Evolutionary conservation across 2,888 invertebrate genomes (phyloP), one percentile per base, ranked within the genome.

Genomic region (Watsonalla cultraria): DNA sequence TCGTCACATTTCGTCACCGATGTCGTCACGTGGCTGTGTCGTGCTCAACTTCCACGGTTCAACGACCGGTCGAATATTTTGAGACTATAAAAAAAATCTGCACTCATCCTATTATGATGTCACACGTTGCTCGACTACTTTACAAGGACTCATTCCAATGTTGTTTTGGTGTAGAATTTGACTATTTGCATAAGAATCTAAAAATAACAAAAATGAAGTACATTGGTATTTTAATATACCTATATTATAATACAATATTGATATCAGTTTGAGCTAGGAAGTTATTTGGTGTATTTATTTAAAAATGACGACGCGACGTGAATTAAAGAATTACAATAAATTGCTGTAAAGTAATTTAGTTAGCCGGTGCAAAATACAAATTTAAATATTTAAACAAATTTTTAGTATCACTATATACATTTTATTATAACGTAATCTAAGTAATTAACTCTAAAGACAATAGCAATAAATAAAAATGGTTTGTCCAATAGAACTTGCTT

Each of bases 1-100:
- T 76, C 74, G 76, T 77, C 73, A 78, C 70, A 74, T 80, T 76
- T 80, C 80, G 82, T 82, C 81, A 81, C 67, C 59, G 54, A 54
- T 60, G 66, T 72, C 65, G 66, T 70, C 74, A 72, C 74, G 71
- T 71, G 69, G 50, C 60, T 62, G 55, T 53, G 49, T 55, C 54
- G 61, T 70, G 81, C 82, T 82, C 82, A 82, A 80, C 82, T 84
- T 74, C 84, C 74, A 70, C 75, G 74, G 86, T 78, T 84, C 87
- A 67, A 76, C 71, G 86, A 68, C 87, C 87, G 86, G 80, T 82
- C 81, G 84, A 79, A 84, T 78, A 86, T 88, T 87, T 81, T 76
- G 76, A 68, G 71, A 72, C 71, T 74, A 79, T 72, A 76, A 80
- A 83, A 72, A 76, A 84, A 82, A 82, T 79, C 73, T 79, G 80